Conservation (phyloP, 2,888 invertebrate genomes). For the Agonopterix subpropinquella region DNA sequence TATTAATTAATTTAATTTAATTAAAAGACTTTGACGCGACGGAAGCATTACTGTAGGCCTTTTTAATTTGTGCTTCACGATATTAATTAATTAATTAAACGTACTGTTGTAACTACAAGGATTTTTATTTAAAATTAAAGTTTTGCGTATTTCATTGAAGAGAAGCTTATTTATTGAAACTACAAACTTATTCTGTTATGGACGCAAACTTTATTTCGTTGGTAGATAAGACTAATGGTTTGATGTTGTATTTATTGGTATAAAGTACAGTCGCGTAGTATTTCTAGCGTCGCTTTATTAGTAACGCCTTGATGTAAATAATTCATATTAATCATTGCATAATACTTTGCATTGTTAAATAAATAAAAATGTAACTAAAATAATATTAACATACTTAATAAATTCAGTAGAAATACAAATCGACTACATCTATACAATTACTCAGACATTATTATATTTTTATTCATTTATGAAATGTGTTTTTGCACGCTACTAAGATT, state of each 20-base stretch:
- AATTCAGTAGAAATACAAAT: conserved; percentile 39
- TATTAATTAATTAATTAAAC: conserved; percentile 10
- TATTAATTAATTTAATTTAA: conserved; percentile 2
- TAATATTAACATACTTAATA: conserved; percentile 40
- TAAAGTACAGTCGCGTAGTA: too few relatives aligned
- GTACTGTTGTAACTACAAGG: too few relatives aligned
- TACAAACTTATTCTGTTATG: too few relatives aligned
- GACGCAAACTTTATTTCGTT: too few relatives aligned
- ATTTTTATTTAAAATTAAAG: too few relatives aligned
- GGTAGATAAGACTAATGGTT: too few relatives aligned
- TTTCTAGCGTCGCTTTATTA: too few relatives aligned
- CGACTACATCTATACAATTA: conserved; percentile 42
- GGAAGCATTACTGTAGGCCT: conserved; percentile 27
- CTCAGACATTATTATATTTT: conserved; percentile 31
- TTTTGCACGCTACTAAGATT: conserved; percentile 22
- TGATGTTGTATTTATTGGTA: too few relatives aligned
- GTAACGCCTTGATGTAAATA: too few relatives aligned
- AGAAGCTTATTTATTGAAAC: too few relatives aligned
- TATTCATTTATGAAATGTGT: conserved; percentile 27
- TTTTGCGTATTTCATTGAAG: too few relatives aligned
- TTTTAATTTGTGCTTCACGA: conserved; percentile 25
- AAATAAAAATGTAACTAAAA: conserved; percentile 25
- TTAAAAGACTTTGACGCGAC: conserved; percentile 6
- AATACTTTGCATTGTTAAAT: conserved; percentile 4
- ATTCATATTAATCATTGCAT: too few relatives aligned